Conservation (phyloP, 1,140 invertebrate genomes). For the Drosophila nebulosa region DNA sequence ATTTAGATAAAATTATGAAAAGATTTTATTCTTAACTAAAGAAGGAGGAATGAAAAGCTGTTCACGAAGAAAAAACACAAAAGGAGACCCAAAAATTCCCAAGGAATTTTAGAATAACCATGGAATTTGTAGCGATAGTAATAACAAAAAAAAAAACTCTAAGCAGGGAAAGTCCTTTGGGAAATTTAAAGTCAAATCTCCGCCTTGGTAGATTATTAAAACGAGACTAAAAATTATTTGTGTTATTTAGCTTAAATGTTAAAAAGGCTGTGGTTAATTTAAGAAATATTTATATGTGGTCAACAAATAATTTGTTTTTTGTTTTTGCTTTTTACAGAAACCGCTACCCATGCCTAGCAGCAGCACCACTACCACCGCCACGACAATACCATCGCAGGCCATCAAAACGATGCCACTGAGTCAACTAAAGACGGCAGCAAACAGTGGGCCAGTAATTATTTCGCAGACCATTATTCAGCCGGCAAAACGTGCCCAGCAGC, state of each 20-base stretch:
- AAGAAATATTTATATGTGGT: too few relatives aligned
- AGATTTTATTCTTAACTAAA: too few relatives aligned
- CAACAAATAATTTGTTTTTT: background rate
- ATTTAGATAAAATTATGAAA: too few relatives aligned
- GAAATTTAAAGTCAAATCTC: too few relatives aligned
- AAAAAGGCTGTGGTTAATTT: too few relatives aligned
- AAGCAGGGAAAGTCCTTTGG: too few relatives aligned
- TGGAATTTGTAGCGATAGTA: too few relatives aligned
- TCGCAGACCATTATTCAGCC: conserved; percentile 79
- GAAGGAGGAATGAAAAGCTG: too few relatives aligned
- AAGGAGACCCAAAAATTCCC: background rate
- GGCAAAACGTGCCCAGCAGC: conserved; percentile 75
- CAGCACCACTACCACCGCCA: conserved; percentile 46
- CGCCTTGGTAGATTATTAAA: too few relatives aligned
- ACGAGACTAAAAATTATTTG: too few relatives aligned
- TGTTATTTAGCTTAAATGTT: too few relatives aligned
- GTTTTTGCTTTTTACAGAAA: conserved; percentile 43
- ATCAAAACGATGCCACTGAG: conserved; percentile 79
- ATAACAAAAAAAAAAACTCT: too few relatives aligned
- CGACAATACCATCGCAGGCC: conserved; percentile 68
- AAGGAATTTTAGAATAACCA: background rate
- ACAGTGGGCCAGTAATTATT: conserved; percentile 75
- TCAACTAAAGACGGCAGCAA: conserved; percentile 71
- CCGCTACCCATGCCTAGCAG: conserved; percentile 47
- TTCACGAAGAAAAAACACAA: background rate